These are phyloP conservation scores for Etheostoma spectabile DNA, from an alignment of 2,113 vertebrate genomes.

Conservation along the genomic window DNA sequence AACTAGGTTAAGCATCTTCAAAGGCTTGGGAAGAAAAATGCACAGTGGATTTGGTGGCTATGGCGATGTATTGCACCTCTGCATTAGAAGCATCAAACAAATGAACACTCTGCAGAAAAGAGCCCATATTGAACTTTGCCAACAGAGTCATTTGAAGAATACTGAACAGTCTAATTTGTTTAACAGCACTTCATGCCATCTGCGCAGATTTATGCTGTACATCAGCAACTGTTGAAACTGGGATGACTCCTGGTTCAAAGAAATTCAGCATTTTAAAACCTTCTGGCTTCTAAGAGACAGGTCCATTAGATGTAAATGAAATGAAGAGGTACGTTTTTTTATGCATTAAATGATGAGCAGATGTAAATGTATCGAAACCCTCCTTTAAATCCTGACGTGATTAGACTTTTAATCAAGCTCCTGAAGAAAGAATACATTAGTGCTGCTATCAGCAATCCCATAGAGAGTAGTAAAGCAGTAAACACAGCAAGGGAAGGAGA, in stretches of 20 bases:
- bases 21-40: conserved; percentile 60
- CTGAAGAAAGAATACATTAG: conserved; percentile 69
- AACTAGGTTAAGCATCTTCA: conserved; percentile 79
- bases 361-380: conserved; percentile 49
- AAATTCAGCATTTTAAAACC: conserved; percentile 42
- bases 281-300: conserved; percentile 19
- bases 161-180: conserved; percentile 59
- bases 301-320: conserved; percentile 27
- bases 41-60: conserved; percentile 41
- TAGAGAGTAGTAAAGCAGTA: conserved; percentile 59
- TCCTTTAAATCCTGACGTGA: conserved; percentile 52
- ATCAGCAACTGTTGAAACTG: conserved; percentile 19
- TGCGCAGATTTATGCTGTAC: conserved; percentile 25
- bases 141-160: conserved; percentile 51
- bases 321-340: conserved; percentile 31
- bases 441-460: conserved; percentile 63
- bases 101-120: conserved; percentile 58
- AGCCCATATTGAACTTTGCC: conserved; percentile 56
- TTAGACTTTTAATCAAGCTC: conserved; percentile 69
- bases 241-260: conserved; percentile 21
- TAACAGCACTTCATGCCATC: conserved; percentile 42
- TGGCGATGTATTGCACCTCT: conserved; percentile 49
- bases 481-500: conserved; percentile 52
- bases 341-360: conserved; percentile 57
- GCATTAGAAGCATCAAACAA: conserved; percentile 43